Evolutionary conservation across 2,888 invertebrate species (phyloP), one percentile per base, ranked within the genome.

Genomic region (Synergus laeviventris): DNA sequence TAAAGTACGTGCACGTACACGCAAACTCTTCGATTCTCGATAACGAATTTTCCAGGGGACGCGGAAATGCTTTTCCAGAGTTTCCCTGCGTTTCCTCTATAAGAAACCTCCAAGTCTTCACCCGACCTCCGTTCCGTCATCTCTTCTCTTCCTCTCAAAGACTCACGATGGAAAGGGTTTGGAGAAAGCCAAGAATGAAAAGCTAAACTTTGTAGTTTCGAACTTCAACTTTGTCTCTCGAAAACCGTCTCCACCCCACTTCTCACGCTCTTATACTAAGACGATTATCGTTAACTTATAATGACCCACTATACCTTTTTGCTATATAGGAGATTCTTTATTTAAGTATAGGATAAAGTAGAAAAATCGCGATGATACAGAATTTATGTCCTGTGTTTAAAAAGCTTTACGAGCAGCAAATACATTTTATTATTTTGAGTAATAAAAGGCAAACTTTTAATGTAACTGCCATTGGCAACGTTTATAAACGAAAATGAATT

Each of bases 31-130:
- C 86, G 83, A 84, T 86, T 81, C 81, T 80, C 84, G 81, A 84
- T 86, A 86, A 86, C 82, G 84, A 86, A 86, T 84, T 86, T 86
- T 84, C 81, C 70, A 74, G 66, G 78, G 76, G 80, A 84, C 79
- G 80, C 81, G 82, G 78, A 84, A 86, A 85, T 81, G 82, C 82
- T 85, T 80, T 84, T 74, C 77, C 62, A 39, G 78, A 79, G 78
- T 78, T 81, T 76, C 74, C 49, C 42, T 38, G 73, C 45, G 54
- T 70, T 70, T 74, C 77, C 74, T 56, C 21, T 74, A 78, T 79
- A 70, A 70, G 31, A 49, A 70, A 70, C 70, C 31, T 64, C 39
- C 64, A 64, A 64, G 64, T 66, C 42, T 21, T 64, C 64, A 39
- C 3, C n/a, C 45, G n/a, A 66, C 66, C 64, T 42, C 64, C 61